Base-by-base conservation (phyloP, 1,140 invertebrate genomes). In the Stenopsyche tienmushanensis region DNA sequence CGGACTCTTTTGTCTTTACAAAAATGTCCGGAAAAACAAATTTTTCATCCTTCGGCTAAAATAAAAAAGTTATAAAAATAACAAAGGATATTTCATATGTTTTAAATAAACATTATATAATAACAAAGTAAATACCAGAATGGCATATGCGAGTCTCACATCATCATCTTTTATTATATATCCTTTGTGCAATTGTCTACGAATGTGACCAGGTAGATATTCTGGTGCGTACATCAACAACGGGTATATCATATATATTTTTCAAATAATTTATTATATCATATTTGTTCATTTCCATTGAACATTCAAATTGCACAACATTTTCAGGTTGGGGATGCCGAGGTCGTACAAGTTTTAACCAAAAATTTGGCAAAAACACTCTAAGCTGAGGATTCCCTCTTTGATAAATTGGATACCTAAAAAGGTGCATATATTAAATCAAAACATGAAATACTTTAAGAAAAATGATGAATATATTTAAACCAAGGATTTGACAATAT, bases 251-350 rank as follows among this genome's bases (percentile, higher is more conserved):
- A 72, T 98, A 98, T 70, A 98, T 97, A 78, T 97, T 97, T 75
- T 96, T 88, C 58, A 98, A 79, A 79, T 98, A 98, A 80, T 96
- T 95, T 76, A 88, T 90, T 0, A 98, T 83, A 78, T 98, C 96
- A 67, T 82, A 72, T 77, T 84, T 88, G 10, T 91, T 96, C 93
- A 96, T 95, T 81, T 93, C 87, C 77, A 90, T 89, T 3, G 94
- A 94, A 68, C 91, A 90, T 44, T 88, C 80, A 80, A 97, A 97
- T 47, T 88, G 82, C 0, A 94, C 89, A 42, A 90, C 73, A 82
- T 96, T 94, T 42, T 84, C 78, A 34, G 85, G 83, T 54, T 90
- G 88, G 18, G 84, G 80, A 1, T 72, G 41, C 3, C 75, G 71
- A 2, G 90, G 86, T 52, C 85, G 82, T 1, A 96, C 83, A 2